Evolutionary conservation across 2,113 vertebrate species (phyloP), one percentile per base, ranked within the genome.

Genomic region (Sterna hirundo): DNA sequence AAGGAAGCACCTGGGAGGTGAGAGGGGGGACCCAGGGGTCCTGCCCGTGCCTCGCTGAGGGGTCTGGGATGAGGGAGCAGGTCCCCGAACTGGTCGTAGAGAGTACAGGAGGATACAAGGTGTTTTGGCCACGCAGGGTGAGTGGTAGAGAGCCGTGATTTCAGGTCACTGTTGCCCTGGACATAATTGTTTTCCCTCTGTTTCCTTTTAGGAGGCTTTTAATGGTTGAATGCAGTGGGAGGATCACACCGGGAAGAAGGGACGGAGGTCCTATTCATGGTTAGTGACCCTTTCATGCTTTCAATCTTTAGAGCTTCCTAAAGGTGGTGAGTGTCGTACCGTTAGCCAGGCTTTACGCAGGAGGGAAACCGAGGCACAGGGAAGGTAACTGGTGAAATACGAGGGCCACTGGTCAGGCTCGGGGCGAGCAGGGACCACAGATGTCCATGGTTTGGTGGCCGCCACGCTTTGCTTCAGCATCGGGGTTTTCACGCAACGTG

Each of bases 241-340:
- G 95, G 96, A 96, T 96, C 96, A 96, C 96, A 90, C 92, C 92
- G 81, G 95, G 96, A 95, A 91, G 92, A 95, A 85, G 94, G 96
- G 95, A 95, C 93, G 75, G 92, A 96, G 92, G 96, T 96, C 95
- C 96, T 97, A 66, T 83, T 93, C 96, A 97, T 96, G 96, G 96
- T 97, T 97, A 97, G 96, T 97, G 96, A 97, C 96, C 96, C 96
- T 97, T 97, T 97, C 94, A 51, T 96, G 96, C 96, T 97, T 96
- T 97, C 96, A 97, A 97, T 97, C 96, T 93, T 91, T 97, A 97
- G 94, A 97, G 96, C 96, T 97, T 97, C 96, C 96, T 96, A 96
- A 95, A 96, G 83, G 85, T 29, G 74, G 84, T 87, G 95, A 96
- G 95, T 70, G 81, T 36, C 34, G 4, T 55, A 3, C 66, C 13